A percentile compares a stretch with the other conserved stretches of the same genome.
Evolutionary conservation across 1,140 invertebrate species (phyloP).

Genomic region (Heliconius hewitsoni): DNA sequence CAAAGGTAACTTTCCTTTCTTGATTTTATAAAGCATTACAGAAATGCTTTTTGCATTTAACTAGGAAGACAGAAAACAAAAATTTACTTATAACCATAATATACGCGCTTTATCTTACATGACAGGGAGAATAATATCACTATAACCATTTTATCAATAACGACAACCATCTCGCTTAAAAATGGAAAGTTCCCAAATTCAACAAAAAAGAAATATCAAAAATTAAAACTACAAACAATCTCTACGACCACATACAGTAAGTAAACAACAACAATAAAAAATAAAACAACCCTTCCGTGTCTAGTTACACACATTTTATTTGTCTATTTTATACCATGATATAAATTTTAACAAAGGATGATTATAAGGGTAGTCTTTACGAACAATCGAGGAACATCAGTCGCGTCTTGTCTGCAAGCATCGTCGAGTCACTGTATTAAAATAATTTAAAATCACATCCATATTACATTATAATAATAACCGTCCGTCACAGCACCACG

Average conservation of each 20-base stretch:
- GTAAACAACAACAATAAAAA: conserved; percentile 17
- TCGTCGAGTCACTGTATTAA: conserved; percentile 60
- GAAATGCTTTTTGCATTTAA: too few species aligned
- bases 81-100: too few species aligned
- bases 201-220: too few species aligned
- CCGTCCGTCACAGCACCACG: conserved; percentile 70
- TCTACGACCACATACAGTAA: not conserved
- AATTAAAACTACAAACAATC: too few species aligned
- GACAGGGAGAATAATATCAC: too few species aligned
- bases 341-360: conserved; percentile 78
- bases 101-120: too few species aligned
- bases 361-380: conserved; percentile 66
- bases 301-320: conserved; percentile 80
- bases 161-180: too few species aligned
- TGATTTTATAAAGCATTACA: too few species aligned
- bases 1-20: too few species aligned
- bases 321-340: conserved; percentile 76
- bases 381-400: conserved; percentile 79
- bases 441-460: conserved; percentile 77
- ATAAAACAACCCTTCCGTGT: conserved; percentile 69
- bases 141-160: too few species aligned
- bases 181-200: too few species aligned
- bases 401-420: conserved; percentile 74
- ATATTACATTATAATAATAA: not conserved
- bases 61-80: too few species aligned